These are phyloP conservation scores for Apteryx mantelli DNA, from an alignment of 2,113 vertebrate species.

Conservation along the genomic window DNA sequence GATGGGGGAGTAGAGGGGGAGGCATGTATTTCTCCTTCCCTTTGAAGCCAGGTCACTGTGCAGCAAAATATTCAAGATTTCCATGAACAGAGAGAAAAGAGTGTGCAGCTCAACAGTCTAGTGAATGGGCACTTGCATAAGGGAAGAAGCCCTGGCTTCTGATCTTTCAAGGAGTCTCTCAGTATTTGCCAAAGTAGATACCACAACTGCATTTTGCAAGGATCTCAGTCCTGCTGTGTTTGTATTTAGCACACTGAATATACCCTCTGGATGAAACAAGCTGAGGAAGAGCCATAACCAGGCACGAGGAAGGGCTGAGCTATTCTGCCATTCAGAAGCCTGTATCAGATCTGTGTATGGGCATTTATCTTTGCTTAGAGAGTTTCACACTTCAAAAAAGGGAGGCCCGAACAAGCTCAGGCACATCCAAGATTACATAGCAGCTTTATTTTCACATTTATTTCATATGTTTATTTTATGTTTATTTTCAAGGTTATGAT, in stretches of 20 bases:
- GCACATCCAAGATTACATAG: background rate
- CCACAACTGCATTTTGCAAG: background rate
- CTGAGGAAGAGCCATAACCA: background rate
- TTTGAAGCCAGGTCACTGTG: background rate
- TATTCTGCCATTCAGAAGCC: background rate
- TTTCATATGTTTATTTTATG: background rate
- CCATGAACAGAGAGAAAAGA: background rate
- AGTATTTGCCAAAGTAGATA: background rate
- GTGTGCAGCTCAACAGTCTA: background rate
- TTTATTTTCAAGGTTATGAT: background rate
- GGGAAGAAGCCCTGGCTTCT: background rate
- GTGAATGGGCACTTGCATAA: background rate
- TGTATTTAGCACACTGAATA: background rate
- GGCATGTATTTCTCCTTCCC: background rate
- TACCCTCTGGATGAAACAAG: background rate
- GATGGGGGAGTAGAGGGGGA: rapidly evolving
- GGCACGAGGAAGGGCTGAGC: background rate
- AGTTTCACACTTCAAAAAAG: background rate
- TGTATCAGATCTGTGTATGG: background rate
- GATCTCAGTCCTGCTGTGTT: background rate
- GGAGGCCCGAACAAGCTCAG: rapidly evolving
- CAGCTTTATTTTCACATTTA: background rate
- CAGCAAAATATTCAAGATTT: background rate
- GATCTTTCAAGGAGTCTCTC: background rate
- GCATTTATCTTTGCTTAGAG: background rate